A percentile compares a stretch with the other conserved stretches of the same genome.
Conservation (phyloP, 2,113 vertebrate genomes). For the Panurus biarmicus region DNA sequence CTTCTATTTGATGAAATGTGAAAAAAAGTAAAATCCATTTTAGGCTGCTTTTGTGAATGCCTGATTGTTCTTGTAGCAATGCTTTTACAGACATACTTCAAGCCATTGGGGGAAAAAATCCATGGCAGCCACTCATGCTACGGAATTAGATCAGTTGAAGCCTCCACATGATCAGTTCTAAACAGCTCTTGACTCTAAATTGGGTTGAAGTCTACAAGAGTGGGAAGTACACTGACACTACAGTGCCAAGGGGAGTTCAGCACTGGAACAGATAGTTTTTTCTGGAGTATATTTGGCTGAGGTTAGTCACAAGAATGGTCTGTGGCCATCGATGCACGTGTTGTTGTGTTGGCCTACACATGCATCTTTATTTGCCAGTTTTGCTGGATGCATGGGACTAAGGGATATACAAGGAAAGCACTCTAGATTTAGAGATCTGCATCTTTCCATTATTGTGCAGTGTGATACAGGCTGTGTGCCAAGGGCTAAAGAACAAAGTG, state of each 20-base stretch:
- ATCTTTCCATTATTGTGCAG: background rate
- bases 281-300: background rate
- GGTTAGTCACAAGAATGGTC: background rate
- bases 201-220: background rate
- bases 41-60: background rate
- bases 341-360: background rate
- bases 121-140: background rate
- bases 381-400: background rate
- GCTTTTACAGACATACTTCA: background rate
- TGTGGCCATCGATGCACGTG: background rate
- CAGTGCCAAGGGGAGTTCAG: background rate
- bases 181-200: background rate
- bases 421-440: background rate
- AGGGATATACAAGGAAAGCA: background rate
- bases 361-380: background rate
- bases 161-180: background rate
- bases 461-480: background rate
- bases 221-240: background rate
- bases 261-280: background rate
- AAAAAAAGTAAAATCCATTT: background rate
- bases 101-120: background rate
- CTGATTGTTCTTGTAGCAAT: background rate
- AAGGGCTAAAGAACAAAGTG: background rate
- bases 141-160: background rate
- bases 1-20: background rate